A percentile compares a stretch with the other conserved stretches of the same genome.
Conservation (phyloP, 2,797 vertebrate genomes). For the Ficedula albicollis region DNA sequence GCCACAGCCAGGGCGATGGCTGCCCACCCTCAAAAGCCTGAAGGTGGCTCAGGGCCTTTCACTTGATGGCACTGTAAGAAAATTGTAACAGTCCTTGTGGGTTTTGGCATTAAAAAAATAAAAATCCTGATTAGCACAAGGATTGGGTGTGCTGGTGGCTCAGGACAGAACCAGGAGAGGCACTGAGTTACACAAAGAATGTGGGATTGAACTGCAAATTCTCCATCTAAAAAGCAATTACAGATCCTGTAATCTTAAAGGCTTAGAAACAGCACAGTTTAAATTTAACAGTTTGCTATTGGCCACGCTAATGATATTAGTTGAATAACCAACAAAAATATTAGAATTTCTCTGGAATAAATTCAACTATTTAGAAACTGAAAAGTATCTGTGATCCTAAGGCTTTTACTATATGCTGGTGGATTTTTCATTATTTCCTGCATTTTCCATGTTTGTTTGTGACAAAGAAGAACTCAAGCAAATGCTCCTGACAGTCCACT, state of each 20-base stretch:
- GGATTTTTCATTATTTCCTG: neutral
- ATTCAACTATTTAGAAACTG: neutral
- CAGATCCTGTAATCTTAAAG: neutral
- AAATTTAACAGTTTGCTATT: neutral
- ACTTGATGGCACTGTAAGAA: neutral
- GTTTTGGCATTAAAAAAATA: neutral
- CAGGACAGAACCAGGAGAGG: neutral
- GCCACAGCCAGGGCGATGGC: accelerated
- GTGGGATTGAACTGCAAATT: neutral
- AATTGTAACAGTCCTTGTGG: neutral
- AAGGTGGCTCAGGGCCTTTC: neutral
- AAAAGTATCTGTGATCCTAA: neutral
- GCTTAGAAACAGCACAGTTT: neutral
- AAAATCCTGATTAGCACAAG: neutral
- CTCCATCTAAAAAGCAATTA: neutral
- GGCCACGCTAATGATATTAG: neutral
- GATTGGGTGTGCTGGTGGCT: neutral
- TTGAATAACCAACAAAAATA: neutral
- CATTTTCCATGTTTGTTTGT: neutral
- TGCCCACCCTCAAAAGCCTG: neutral
- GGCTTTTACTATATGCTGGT: neutral
- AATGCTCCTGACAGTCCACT: neutral
- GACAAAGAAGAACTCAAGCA: neutral
- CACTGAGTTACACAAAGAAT: neutral
- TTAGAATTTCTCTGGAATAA: neutral